Conservation (phyloP, 2,888 invertebrate genomes). For the Drosophila parthenogenetica region DNA sequence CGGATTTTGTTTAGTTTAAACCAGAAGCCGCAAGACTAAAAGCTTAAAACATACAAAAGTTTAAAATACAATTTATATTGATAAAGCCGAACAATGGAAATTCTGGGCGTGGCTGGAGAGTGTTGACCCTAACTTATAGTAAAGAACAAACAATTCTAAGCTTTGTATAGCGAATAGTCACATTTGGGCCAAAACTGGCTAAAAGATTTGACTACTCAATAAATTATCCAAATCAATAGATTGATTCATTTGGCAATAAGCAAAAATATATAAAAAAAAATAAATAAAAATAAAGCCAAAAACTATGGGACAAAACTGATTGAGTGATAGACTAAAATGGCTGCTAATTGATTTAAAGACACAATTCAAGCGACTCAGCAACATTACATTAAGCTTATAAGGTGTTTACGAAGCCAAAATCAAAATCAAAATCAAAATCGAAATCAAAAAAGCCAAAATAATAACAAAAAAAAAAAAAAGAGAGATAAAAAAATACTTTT, state of each 20-base stretch:
- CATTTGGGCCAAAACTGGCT: constrained; percentile 23
- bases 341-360: constrained; percentile 74
- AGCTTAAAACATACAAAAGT: background rate
- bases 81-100: background rate
- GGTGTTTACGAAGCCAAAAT: constrained; percentile 64
- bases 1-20: background rate
- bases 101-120: background rate
- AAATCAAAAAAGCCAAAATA: constrained; percentile 9
- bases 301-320: constrained; percentile 38
- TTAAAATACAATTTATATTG: constrained; percentile 3
- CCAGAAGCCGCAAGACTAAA: constrained; percentile 1
- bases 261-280: too few species aligned
- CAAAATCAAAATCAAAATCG: constrained; percentile 7
- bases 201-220: constrained; percentile 30
- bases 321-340: constrained; percentile 41
- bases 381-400: constrained; percentile 77
- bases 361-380: constrained; percentile 48
- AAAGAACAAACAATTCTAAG: constrained; percentile 7
- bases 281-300: background rate
- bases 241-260: constrained; percentile 30
- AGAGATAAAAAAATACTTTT: constrained; percentile 49
- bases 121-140: constrained; percentile 4
- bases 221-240: constrained; percentile 15
- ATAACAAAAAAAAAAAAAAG: background rate
- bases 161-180: constrained; percentile 40